A percentile compares a stretch with the other conserved stretches of the same genome.
Evolutionary conservation across 2,888 invertebrate species (phyloP).

Genomic region (Drosophila nr. perissopoda): DNA sequence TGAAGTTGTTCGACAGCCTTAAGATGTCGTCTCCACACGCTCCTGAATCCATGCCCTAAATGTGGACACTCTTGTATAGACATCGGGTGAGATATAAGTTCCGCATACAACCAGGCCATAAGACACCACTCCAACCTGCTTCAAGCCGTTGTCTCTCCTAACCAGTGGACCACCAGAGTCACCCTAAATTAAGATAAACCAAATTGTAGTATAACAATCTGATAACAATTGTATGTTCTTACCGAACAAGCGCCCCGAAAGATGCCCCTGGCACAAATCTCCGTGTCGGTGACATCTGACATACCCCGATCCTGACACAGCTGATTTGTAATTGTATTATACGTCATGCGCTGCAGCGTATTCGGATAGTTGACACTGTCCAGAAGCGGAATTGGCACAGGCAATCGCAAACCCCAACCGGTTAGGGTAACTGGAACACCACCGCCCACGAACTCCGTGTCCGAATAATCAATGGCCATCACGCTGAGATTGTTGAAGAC

Average conservation of each 20-base stretch:
- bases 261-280: constrained; percentile 81
- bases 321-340: constrained; percentile 79
- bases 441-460: constrained; percentile 57
- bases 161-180: constrained; percentile 85
- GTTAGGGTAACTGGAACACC: constrained; percentile 80
- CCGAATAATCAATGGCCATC: constrained; percentile 82
- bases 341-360: constrained; percentile 77
- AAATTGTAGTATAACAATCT: background rate
- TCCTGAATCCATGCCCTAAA: constrained; percentile 78
- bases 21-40: background rate
- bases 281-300: constrained; percentile 77
- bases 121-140: constrained; percentile 82
- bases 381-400: constrained; percentile 74
- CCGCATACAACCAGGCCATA: constrained; percentile 82
- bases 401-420: constrained; percentile 83
- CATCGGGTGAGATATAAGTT: constrained; percentile 80
- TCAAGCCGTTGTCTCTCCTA: constrained; percentile 47
- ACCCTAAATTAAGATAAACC: constrained; percentile 65
- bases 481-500: constrained; percentile 78
- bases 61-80: constrained; percentile 83
- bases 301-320: constrained; percentile 76
- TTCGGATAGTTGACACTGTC: constrained; percentile 75
- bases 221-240: constrained; percentile 25
- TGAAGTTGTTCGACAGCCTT: background rate
- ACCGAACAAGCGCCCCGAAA: constrained; percentile 82